Percentiles rank a stretch among this genome's conserved stretches.
phyloP scores from a whole-genome alignment of 2,113 vertebrate genomes.

The Ceratotherium simum region DNA sequence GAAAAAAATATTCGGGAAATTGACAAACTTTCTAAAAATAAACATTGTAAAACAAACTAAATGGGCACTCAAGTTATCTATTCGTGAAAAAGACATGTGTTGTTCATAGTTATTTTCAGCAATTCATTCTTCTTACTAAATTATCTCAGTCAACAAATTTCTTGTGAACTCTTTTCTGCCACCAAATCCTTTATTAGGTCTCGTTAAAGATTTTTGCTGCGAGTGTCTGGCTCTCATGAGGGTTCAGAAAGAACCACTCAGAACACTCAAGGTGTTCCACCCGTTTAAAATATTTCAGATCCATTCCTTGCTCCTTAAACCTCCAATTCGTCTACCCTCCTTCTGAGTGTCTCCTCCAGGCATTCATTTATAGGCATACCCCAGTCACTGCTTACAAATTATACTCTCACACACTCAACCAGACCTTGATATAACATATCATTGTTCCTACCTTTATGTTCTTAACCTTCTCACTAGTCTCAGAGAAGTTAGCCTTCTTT shows the following conservation, averaged over 20 bases:
- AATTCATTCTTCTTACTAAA: background rate
- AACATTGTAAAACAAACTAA: background rate
- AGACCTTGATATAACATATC: background rate
- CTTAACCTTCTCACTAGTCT: background rate
- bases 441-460: background rate
- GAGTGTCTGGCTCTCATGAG: background rate
- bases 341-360: background rate
- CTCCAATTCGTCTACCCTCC: background rate
- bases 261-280: background rate
- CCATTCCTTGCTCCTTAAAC: background rate
- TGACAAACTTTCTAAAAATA: background rate
- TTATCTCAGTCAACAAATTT: background rate
- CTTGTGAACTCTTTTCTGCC: background rate
- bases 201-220: background rate
- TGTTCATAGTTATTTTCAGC: background rate
- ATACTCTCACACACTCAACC: background rate
- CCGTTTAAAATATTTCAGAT: background rate
- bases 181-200: background rate
- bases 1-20: background rate
- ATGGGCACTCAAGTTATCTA: background rate
- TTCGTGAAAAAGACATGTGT: background rate
- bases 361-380: background rate
- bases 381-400: background rate
- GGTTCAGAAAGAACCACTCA: background rate
- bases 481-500: background rate